Conservation (phyloP, 2,888 invertebrate genomes). For the Taenaris catops region DNA sequence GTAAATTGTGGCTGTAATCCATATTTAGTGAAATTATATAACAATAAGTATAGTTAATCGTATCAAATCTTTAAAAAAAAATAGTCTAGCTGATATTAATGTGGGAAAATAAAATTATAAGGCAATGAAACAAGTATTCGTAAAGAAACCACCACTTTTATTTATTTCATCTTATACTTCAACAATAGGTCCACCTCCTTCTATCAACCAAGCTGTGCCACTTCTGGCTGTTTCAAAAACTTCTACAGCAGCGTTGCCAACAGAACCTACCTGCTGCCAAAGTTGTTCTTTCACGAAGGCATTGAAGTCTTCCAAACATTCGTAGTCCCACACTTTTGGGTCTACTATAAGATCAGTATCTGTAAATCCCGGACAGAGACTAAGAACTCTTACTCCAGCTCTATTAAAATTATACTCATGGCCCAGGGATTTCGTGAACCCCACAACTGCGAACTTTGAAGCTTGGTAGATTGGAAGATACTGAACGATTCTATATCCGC, state of each 20-base stretch:
- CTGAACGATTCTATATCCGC: conserved; percentile 71
- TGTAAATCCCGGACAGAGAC: conserved; percentile 73
- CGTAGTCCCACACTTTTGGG: conserved; percentile 23
- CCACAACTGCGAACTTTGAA: conserved; percentile 75
- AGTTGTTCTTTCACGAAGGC: conserved; percentile 26
- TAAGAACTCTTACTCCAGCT: conserved; percentile 72
- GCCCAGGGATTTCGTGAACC: conserved; percentile 68
- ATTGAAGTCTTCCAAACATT: conserved; percentile 26
- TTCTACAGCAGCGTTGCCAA: conserved; percentile 43
- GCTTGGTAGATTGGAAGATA: conserved; percentile 79
- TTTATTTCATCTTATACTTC: too few species aligned
- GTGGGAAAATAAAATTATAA: too few species aligned
- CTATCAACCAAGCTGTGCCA: conserved; percentile 74
- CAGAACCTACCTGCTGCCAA: conserved; percentile 43
- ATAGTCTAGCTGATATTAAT: too few species aligned
- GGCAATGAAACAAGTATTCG: too few species aligned
- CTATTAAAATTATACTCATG: conserved; percentile 55
- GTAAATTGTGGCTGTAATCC: too few species aligned
- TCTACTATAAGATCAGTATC: conserved; percentile 42
- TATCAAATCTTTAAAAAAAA: too few species aligned
- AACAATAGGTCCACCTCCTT: conserved; percentile 46
- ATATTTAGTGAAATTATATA: too few species aligned
- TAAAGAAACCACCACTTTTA: too few species aligned
- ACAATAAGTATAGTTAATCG: too few species aligned
- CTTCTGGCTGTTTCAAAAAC: conserved; percentile 53